phyloP scores from a whole-genome alignment of 2,888 invertebrate species.

The Blera fallax region DNA sequence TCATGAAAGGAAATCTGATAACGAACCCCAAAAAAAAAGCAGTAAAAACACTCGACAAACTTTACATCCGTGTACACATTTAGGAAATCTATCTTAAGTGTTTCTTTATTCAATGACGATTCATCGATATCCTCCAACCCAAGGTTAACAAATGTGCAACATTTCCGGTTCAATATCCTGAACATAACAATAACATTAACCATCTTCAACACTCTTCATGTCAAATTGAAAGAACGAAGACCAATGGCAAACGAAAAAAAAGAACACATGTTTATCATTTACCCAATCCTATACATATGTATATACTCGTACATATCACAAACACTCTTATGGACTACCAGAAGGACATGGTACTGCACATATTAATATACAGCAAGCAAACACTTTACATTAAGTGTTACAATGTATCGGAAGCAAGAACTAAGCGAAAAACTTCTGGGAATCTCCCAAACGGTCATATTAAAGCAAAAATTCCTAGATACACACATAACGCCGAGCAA shows the following conservation, averaged over 20 bases:
- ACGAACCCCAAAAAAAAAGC: background rate
- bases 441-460: slow-evolving; percentile 24
- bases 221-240: background rate
- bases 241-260: slow-evolving; percentile 6
- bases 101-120: background rate
- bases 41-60: background rate
- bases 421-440: background rate
- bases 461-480: slow-evolving; percentile 9
- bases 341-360: slow-evolving; percentile 4
- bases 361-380: slow-evolving; percentile 41
- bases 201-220: background rate
- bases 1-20: background rate
- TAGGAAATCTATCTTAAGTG: background rate
- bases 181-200: background rate
- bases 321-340: background rate
- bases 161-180: slow-evolving; percentile 15
- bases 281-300: too few species aligned
- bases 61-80: background rate
- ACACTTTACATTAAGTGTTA: slow-evolving; percentile 37
- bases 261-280: slow-evolving; percentile 31
- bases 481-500: background rate
- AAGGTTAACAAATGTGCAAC: slow-evolving; percentile 8
- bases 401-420: background rate
- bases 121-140: background rate
- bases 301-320: background rate